Evolutionary conservation across 2,888 invertebrate species (phyloP), one percentile per base, ranked within the genome.

Genomic region (Calliscelio sp.): DNA sequence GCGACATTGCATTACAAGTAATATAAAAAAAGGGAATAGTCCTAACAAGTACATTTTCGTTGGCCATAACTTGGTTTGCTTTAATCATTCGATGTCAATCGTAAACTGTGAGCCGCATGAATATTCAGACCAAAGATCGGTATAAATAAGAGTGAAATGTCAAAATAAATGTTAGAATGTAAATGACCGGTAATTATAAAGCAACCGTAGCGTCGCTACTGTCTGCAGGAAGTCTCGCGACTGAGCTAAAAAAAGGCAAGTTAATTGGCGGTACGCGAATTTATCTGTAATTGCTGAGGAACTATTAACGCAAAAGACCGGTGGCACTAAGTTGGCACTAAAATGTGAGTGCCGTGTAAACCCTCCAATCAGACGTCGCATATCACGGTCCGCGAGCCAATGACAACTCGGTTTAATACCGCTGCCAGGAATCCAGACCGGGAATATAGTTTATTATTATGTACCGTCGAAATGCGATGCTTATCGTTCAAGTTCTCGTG

Each of bases 61-160:
- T 7, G 11, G 25, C 22, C 11, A n/a, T 25, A 24, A 14, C 53
- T 53, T 18, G 25, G 49, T 71, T 78, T 70, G 59, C 65, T 63
- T 89, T 91, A 90, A 91, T 91, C 91, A 90, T 88, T 88, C 89
- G 41, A 25, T 55, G 38, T 55, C 41, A 55, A 70, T 75, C 75
- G 51, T 65, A 75, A 61, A 75, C 22, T n/a, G 14, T 5, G 28
- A 11, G 10, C 11, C 2, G 16, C 51, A 66, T 75, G 77, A 57
- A 77, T 68, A 77, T 68, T 53, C 68, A 77, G 38, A 59, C 7
- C 8, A 1, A 10, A 18, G 59, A 49, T 46, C 61, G 63, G 38
- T 65, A 49, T 68, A 51, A 78, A 68, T 51, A 61, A 49, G 49
- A 57, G 22, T 22, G 71, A 77, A 32, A 51, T 20, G 38, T 53